Evolutionary conservation across 1,140 invertebrate species (phyloP).

Genomic region (Lethrus apterus): DNA sequence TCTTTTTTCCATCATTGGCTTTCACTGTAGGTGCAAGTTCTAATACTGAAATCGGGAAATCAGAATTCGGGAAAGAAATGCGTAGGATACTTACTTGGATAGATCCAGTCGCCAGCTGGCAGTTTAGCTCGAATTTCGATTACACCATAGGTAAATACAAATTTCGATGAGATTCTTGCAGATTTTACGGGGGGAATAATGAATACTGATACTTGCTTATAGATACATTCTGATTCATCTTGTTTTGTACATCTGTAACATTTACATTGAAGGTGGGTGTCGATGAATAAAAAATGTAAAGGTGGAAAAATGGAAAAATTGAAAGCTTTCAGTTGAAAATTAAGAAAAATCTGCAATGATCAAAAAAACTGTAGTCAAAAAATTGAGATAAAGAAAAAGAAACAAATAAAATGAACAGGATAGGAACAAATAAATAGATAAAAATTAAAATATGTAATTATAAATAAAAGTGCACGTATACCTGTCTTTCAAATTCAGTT

Average conservation of each 20-base stretch:
- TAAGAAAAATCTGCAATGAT: no score
- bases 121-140: conserved; percentile 57
- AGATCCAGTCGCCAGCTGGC: conserved; percentile 61
- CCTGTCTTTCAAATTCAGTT: no score
- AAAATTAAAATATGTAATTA: no score
- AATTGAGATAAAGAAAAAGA: no score
- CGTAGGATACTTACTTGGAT: conserved; percentile 41
- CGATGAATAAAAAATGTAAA: no score
- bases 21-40: conserved; percentile 2
- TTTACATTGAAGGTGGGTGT: neutral
- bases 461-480: no score
- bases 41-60: conserved; percentile 3
- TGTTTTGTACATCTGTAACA: neutral
- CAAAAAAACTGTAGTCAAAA: no score
- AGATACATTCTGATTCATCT: conserved; percentile 19
- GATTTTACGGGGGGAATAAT: conserved; percentile 27
- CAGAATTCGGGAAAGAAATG: neutral
- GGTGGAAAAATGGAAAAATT: no score
- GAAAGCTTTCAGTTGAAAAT: no score
- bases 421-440: no score
- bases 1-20: conserved; percentile 11
- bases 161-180: conserved; percentile 43
- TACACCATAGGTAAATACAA: conserved; percentile 52
- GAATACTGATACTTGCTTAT: conserved; percentile 10
- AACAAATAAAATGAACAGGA: no score